A percentile compares a stretch with the other conserved stretches of the same genome.
These are phyloP conservation scores for Pararge aegeria DNA, from an alignment of 1,140 invertebrate genomes.

Conservation along the genomic window DNA sequence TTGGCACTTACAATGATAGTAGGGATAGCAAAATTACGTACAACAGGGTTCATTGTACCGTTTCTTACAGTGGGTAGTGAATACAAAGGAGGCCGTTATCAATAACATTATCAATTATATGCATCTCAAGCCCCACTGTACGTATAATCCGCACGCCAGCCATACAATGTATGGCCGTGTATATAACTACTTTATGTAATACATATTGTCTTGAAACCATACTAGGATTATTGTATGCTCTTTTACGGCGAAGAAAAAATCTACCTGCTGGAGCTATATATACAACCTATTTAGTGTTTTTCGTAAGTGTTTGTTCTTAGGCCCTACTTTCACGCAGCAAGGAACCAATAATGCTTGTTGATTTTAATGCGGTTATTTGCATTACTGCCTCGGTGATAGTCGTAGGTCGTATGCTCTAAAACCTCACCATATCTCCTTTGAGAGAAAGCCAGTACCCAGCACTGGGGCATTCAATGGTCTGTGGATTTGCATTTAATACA, in stretches of 20 bases:
- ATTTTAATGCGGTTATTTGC: no score
- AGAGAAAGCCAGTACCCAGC: no score
- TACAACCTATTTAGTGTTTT: no score
- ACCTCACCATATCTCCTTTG: no score
- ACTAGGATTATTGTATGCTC: not conserved
- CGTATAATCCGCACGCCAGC: constrained; percentile 8
- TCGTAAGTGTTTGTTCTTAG: no score
- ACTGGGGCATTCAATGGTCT: no score
- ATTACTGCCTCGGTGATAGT: no score
- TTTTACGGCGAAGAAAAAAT: not conserved
- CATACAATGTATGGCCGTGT: constrained; percentile 11
- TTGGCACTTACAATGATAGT: not conserved
- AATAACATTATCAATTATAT: constrained; percentile 20
- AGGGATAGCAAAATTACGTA: not conserved
- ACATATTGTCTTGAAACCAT: constrained; percentile 12
- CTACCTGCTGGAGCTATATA: not conserved
- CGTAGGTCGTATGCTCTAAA: no score
- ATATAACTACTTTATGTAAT: constrained; percentile 3
- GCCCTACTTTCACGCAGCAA: no score
- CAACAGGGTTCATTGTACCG: constrained; percentile 18
- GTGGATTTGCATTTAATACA: no score
- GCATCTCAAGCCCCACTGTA: constrained; percentile 12
- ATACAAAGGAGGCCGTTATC: constrained; percentile 11
- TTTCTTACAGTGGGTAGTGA: constrained; percentile 10
- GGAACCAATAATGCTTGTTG: no score